Conservation (phyloP, 2,797 vertebrate genomes). For the Channallabes apus region DNA sequence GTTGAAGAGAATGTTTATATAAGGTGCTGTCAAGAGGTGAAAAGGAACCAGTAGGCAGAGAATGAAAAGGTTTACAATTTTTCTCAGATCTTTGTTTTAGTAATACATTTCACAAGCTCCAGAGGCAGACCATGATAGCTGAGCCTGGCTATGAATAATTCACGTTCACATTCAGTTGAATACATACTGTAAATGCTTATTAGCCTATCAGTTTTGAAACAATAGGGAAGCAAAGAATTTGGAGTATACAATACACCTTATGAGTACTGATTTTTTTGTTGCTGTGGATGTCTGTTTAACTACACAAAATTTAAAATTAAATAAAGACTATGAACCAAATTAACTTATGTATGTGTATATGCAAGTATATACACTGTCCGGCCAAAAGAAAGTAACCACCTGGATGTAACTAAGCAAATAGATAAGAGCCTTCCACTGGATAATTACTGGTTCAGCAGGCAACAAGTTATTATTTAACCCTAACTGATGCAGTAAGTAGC, state of each 20-base stretch:
- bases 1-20: neutral
- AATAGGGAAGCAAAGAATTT: neutral
- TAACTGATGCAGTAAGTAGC: too few relatives aligned
- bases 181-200: conserved; percentile 3
- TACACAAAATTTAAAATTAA: neutral
- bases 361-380: too few relatives aligned
- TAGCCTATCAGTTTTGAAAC: neutral
- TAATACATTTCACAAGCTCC: neutral
- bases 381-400: too few relatives aligned
- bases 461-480: too few relatives aligned
- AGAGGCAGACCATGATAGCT: neutral
- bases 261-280: neutral
- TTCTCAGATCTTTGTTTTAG: conserved; percentile 19
- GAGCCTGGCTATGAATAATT: conserved; percentile 9
- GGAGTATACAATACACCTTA: neutral
- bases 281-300: neutral
- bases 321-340: conserved; percentile 1
- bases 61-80: neutral
- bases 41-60: neutral
- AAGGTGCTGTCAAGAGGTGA: neutral
- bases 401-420: too few relatives aligned
- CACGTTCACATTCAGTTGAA: neutral
- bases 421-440: too few relatives aligned
- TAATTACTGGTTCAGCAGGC: too few relatives aligned
- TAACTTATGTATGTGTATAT: too few relatives aligned